Conservation (phyloP, 2,888 invertebrate genomes). For the Amblyteles armatorius region DNA sequence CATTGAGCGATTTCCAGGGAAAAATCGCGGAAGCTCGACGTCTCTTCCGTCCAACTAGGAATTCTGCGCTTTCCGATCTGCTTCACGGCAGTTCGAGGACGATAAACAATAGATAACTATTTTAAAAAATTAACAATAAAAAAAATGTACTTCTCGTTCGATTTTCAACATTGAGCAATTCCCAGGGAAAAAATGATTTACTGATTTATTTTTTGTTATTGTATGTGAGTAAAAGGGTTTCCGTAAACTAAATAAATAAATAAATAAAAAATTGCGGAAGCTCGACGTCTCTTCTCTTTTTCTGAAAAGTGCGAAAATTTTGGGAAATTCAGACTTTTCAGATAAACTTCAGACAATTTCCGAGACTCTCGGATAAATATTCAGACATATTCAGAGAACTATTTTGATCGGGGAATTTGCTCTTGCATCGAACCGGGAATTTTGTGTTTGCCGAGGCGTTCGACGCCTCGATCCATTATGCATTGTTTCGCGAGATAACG, state of each 20-base stretch:
- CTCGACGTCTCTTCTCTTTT: too few species aligned
- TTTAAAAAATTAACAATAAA: neutral
- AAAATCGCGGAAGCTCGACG: conserved; percentile 35
- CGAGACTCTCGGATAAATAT: too few species aligned
- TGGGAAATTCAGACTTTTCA: too few species aligned
- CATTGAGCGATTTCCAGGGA: neutral
- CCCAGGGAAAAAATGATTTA: neutral
- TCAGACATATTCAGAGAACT: too few species aligned
- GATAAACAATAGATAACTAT: conserved; percentile 26
- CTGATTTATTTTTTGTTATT: too few species aligned
- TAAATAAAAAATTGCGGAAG: too few species aligned
- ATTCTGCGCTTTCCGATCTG: neutral
- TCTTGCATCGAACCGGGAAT: too few species aligned
- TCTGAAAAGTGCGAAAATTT: too few species aligned
- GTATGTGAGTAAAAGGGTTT: too few species aligned
- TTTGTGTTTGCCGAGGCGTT: neutral
- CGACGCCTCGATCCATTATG: neutral
- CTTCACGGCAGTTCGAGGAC: neutral
- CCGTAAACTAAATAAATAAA: too few species aligned
- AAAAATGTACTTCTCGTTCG: neutral
- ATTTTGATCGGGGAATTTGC: too few species aligned
- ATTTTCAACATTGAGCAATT: neutral
- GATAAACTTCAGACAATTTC: too few species aligned
- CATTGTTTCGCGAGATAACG: conserved; percentile 6
- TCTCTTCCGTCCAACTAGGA: neutral